Conservation (phyloP, 2,113 vertebrate genomes). For the Psilopsiagon aurifrons region DNA sequence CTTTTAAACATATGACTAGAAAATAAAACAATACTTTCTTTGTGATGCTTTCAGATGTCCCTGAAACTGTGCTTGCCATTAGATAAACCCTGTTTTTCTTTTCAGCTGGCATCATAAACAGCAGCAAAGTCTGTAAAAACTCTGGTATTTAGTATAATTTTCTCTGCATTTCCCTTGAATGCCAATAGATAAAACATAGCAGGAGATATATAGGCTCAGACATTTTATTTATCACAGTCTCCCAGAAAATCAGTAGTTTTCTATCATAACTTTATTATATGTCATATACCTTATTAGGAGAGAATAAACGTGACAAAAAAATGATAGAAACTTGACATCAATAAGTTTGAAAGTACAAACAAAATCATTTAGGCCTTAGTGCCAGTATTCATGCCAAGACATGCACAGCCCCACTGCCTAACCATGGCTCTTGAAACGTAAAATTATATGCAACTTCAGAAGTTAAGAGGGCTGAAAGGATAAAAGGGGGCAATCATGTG, state of each 20-base stretch:
- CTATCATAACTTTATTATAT: not conserved
- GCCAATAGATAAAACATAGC: not conserved
- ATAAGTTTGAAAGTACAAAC: not conserved
- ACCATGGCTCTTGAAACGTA: not conserved
- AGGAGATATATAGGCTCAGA: not conserved
- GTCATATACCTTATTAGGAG: not conserved
- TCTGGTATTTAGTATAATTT: not conserved
- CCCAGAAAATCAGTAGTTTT: not conserved
- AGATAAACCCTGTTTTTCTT: not conserved
- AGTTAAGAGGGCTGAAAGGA: not conserved
- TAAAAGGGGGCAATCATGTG: not conserved
- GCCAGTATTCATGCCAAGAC: not conserved
- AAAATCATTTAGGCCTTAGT: not conserved
- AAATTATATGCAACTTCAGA: not conserved
- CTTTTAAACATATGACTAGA: not conserved
- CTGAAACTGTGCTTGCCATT: not conserved
- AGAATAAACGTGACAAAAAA: not conserved
- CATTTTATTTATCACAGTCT: not conserved
- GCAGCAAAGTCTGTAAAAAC: not conserved
- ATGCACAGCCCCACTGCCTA: too few relatives aligned
- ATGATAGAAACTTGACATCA: not conserved
- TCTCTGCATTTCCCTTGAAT: not conserved
- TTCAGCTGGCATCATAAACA: not conserved
- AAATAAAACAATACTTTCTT: not conserved
- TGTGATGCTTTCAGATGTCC: not conserved